Percentiles rank a stretch among this genome's conserved stretches.
Conservation (phyloP, 2,113 vertebrate genomes). For the human region DNA sequence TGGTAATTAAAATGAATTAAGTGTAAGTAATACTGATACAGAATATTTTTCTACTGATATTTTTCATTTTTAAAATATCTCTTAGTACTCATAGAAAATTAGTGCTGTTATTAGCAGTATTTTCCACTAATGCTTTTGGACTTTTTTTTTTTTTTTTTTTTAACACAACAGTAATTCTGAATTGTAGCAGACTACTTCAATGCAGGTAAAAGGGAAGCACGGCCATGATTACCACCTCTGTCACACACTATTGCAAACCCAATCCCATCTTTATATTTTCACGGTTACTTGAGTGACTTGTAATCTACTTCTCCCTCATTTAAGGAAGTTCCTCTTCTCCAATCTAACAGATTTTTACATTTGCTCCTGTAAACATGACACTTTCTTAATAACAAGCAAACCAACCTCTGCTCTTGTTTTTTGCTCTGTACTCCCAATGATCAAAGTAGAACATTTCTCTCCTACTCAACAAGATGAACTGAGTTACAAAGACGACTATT, state of each 20-base stretch:
- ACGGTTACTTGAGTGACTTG: neutral
- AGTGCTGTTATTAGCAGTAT: neutral
- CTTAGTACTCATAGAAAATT: neutral
- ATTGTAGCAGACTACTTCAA: neutral
- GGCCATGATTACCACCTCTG: neutral
- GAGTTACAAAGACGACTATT: neutral
- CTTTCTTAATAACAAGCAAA: neutral
- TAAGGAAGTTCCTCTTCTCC: neutral
- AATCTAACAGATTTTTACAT: neutral
- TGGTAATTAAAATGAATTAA: conserved; percentile 39
- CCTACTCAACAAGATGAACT: neutral
- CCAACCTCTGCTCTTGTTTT: neutral
- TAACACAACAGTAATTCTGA: neutral
- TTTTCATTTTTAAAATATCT: conserved; percentile 11
- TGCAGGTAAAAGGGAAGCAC: neutral
- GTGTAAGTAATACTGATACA: neutral
- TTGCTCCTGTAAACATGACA: neutral
- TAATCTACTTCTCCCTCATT: neutral
- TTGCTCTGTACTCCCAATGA: neutral
- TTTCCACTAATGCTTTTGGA: neutral
- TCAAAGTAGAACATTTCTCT: neutral
- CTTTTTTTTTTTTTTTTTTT: neutral
- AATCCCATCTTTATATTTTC: neutral
- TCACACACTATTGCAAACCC: neutral
- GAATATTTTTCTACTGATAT: conserved; percentile 14